phyloP scores from a whole-genome alignment of 2,888 invertebrate species.

The Lamellibrachia columna region DNA sequence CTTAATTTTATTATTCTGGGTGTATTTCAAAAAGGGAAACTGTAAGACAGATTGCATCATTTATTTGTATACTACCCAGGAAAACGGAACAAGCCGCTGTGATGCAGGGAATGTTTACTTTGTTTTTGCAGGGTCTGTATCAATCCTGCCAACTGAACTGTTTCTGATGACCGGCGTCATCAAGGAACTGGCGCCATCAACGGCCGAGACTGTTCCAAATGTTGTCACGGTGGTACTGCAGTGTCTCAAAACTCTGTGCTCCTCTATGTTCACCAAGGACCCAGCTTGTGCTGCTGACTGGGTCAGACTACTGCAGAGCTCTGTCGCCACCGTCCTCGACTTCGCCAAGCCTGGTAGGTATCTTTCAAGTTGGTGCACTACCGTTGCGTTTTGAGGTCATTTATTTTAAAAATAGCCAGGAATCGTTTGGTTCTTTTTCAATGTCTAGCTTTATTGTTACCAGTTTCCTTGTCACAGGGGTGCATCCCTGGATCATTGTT shows the following conservation, averaged over 20 bases:
- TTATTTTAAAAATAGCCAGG: background rate
- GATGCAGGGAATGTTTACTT: slow-evolving; percentile 21
- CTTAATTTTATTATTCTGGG: too few species aligned
- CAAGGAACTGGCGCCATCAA: slow-evolving; percentile 78
- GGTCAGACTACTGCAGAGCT: slow-evolving; percentile 84
- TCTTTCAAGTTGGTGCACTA: background rate
- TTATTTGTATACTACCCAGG: too few species aligned
- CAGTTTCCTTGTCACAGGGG: background rate
- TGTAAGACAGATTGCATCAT: too few species aligned
- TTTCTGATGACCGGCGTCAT: slow-evolving; percentile 90
- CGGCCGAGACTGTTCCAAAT: slow-evolving; percentile 71
- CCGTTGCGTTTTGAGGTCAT: background rate
- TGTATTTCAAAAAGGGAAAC: too few species aligned
- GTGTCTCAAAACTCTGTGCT: slow-evolving; percentile 75
- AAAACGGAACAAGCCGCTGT: too few species aligned
- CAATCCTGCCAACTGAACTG: slow-evolving; percentile 90
- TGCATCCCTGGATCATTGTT: background rate
- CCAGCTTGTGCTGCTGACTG: slow-evolving; percentile 74
- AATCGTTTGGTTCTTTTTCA: background rate
- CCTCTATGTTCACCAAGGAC: slow-evolving; percentile 73
- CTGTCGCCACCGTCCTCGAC: slow-evolving; percentile 89
- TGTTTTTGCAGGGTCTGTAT: slow-evolving; percentile 80
- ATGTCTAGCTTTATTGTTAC: background rate
- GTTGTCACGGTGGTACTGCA: slow-evolving; percentile 80
- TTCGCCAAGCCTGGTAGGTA: slow-evolving; percentile 70